Base-by-base conservation (phyloP, 2,888 invertebrate species). In the Drosophila greeni region DNA sequence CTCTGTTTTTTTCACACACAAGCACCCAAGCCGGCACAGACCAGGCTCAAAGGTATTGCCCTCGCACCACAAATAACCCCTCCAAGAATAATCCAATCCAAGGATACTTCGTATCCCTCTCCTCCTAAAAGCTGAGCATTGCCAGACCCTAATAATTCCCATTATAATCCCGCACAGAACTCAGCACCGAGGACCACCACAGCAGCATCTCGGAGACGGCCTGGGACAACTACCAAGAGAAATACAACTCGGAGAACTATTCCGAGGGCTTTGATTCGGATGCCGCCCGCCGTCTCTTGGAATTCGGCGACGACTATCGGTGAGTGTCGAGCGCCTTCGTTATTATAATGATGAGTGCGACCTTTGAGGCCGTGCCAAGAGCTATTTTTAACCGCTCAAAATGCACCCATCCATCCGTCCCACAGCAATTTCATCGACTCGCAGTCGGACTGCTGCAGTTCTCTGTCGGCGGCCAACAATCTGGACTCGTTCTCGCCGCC, bases 221-320 rank as follows among this genome's bases (percentile, higher is more conserved):
- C 48, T 97, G 97, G 97, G 97, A 97, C 89, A 95, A 95, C 89
- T 97, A 97, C 91, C 97, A 96, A 94, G 96, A 96, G 88, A 96
- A 95, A 89, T 97, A 97, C 89, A 93, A 95, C 88, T 96, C 96
- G 39, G 97, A 97, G 87, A 93, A 95, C 26, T 96, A 96, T 88
- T 96, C 96, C 61, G 97, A 97, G 89, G 92, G 93, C 47, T 91
- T 92, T 4, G 96, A 97, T 87, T 94, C 95, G 2, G 96, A 96
- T 89, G 94, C 95, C 33, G 95, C 96, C 37, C 92, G 95, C 64
- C 92, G 93, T 69, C 90, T 96, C 18, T 89, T 96, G 73, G 95
- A 96, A 86, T 96, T 96, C 86, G 96, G 96, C 33, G 96, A 97
- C 88, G 96, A 97, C 89, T 97, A 97, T 89, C 92, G 96, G 88